A percentile compares a stretch with the other conserved stretches of the same genome.
Conservation (phyloP, 1,140 invertebrate genomes). For the Scaptomyza pallida region DNA sequence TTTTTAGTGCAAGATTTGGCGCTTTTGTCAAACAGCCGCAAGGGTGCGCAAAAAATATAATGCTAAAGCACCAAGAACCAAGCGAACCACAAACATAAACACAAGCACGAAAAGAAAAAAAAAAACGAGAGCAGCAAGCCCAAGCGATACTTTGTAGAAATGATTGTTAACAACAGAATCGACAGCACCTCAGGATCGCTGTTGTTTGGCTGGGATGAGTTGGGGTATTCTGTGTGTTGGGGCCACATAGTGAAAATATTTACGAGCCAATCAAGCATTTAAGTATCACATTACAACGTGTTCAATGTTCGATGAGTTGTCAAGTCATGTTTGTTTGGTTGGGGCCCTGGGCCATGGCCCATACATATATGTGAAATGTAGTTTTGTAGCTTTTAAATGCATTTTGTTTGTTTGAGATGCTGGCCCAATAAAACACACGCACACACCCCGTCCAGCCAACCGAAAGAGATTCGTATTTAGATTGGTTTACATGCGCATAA, state of each 20-base stretch:
- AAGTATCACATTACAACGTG: constrained; percentile 84
- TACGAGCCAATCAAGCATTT: constrained; percentile 84
- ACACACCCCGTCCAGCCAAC: constrained; percentile 1
- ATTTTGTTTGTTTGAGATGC: constrained; percentile 75
- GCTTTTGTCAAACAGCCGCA: constrained; percentile 73
- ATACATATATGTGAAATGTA: constrained; percentile 61
- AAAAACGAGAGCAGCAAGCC: constrained; percentile 12
- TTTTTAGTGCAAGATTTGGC: constrained; percentile 83
- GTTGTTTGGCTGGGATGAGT: neutral
- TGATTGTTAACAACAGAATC: constrained; percentile 82
- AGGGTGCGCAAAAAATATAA: constrained; percentile 45
- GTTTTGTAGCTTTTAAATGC: constrained; percentile 82
- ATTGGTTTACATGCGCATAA: constrained; percentile 78
- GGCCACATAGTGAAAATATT: constrained; percentile 81
- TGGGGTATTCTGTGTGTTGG: constrained; percentile 12
- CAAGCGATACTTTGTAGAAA: constrained; percentile 80
- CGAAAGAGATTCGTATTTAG: constrained; percentile 67
- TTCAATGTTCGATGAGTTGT: constrained; percentile 84
- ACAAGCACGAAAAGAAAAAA: neutral
- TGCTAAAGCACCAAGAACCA: no score
- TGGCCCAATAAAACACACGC: constrained; percentile 72
- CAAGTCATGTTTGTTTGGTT: constrained; percentile 78
- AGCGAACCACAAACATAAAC: no score
- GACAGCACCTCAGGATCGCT: constrained; percentile 46
- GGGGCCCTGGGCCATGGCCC: constrained; percentile 29